Percentiles rank a stretch among this genome's conserved stretches.
These are phyloP conservation scores for Luscinia luscinia DNA, from an alignment of 2,797 vertebrate species.

Conservation along the genomic window DNA sequence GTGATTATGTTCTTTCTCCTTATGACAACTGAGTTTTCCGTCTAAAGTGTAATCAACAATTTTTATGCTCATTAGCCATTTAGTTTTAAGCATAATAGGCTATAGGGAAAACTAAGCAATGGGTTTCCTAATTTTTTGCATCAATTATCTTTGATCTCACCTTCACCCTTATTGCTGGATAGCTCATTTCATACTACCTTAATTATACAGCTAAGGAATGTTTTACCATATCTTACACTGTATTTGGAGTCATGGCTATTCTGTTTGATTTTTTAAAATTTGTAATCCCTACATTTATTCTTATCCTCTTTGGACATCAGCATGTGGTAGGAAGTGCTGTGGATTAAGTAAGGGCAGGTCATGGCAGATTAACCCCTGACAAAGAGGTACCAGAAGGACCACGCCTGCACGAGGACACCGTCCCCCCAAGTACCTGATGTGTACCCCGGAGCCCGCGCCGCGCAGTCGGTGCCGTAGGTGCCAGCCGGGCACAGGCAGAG, in stretches of 20 bases:
- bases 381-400: not conserved
- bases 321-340: not conserved
- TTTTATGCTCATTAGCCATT: not conserved
- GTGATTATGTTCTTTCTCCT: not conserved
- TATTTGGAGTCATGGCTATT: not conserved
- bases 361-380: not conserved
- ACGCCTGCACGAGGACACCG: rapidly evolving
- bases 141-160: not conserved
- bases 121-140: not conserved
- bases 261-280: not conserved
- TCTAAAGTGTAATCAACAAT: not conserved
- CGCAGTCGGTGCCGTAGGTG: conserved; percentile 88
- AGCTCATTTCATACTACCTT: not conserved
- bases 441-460: conserved; percentile 80
- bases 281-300: not conserved
- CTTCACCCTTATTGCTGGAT: not conserved
- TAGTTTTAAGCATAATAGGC: not conserved
- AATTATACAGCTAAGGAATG: not conserved
- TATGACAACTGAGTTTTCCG: not conserved
- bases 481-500: conserved; percentile 88
- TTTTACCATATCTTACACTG: not conserved
- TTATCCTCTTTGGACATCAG: not conserved
- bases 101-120: not conserved
- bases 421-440: conserved; percentile 76
- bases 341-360: not conserved